phyloP scores from a whole-genome alignment of 2,888 invertebrate species.

The Lithosia quadra region DNA sequence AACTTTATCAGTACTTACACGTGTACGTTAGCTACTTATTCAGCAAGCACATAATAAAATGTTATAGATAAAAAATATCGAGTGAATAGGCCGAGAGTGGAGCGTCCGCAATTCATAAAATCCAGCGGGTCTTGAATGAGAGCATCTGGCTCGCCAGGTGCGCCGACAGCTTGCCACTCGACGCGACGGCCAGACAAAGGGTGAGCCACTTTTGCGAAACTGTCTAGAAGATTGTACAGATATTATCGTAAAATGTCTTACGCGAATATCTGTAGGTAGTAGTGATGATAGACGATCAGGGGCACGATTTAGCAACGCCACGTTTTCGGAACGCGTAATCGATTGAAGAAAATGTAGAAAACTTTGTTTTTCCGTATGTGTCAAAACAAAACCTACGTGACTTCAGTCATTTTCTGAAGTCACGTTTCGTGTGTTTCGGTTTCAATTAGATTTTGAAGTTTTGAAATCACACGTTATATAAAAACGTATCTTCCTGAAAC shows the following conservation, averaged over 20 bases:
- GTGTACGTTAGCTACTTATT: conserved; percentile 25
- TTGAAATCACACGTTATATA: no score
- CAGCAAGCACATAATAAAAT: conserved; percentile 39
- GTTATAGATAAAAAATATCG: conserved; percentile 62
- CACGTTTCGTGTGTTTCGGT: no score
- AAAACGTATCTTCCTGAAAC: no score
- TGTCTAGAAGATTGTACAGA: conserved; percentile 35
- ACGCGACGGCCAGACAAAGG: conserved; percentile 60
- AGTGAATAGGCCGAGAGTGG: conserved; percentile 71
- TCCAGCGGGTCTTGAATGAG: conserved; percentile 76
- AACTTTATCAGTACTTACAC: not conserved
- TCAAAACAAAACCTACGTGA: no score
- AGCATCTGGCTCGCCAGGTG: conserved; percentile 81
- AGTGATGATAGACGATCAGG: no score
- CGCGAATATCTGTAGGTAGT: not conserved
- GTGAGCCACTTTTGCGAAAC: conserved; percentile 60
- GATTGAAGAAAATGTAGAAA: no score
- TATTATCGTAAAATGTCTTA: conserved; percentile 33
- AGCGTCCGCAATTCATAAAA: conserved; percentile 80
- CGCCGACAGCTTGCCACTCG: conserved; percentile 60
- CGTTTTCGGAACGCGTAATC: no score
- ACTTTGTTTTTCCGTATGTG: no score
- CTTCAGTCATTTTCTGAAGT: no score
- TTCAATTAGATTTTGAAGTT: no score
- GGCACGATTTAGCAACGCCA: no score